Conservation (phyloP, 2,797 vertebrate genomes). For the Epinephelus coioides region DNA sequence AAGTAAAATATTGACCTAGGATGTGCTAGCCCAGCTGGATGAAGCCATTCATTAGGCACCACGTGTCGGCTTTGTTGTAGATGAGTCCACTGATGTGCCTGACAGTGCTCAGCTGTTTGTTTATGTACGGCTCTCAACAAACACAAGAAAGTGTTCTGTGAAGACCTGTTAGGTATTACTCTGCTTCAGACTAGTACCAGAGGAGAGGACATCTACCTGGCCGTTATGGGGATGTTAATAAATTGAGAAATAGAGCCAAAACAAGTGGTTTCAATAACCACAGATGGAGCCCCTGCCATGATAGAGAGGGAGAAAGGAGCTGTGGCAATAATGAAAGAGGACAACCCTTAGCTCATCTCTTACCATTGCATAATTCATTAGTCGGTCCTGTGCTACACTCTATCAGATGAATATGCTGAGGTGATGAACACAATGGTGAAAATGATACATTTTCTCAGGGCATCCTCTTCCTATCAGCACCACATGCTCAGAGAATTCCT, state of each 20-base stretch:
- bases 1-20: slow-evolving; percentile 27
- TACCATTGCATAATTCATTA: slow-evolving; percentile 23
- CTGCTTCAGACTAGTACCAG: slow-evolving; percentile 23
- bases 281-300: slow-evolving; percentile 34
- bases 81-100: no score
- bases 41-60: neutral
- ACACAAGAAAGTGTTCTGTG: neutral
- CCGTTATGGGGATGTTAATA: neutral
- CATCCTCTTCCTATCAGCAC: no score
- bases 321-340: slow-evolving; percentile 25
- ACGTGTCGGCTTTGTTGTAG: no score
- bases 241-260: slow-evolving; percentile 13
- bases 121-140: no score
- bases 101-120: neutral
- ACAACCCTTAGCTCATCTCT: slow-evolving; percentile 7
- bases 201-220: slow-evolving; percentile 22
- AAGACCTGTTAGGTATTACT: neutral
- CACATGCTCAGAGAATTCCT: no score
- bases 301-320: slow-evolving; percentile 22
- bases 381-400: neutral
- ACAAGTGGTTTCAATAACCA: slow-evolving; percentile 12
- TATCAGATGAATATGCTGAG: slow-evolving; percentile 19
- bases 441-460: neutral
- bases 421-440: slow-evolving; percentile 23
- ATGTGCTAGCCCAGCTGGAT: slow-evolving; percentile 28